These are phyloP conservation scores for Phragmatobia fuliginosa DNA, from an alignment of 2,888 invertebrate species.

Conservation along the genomic window DNA sequence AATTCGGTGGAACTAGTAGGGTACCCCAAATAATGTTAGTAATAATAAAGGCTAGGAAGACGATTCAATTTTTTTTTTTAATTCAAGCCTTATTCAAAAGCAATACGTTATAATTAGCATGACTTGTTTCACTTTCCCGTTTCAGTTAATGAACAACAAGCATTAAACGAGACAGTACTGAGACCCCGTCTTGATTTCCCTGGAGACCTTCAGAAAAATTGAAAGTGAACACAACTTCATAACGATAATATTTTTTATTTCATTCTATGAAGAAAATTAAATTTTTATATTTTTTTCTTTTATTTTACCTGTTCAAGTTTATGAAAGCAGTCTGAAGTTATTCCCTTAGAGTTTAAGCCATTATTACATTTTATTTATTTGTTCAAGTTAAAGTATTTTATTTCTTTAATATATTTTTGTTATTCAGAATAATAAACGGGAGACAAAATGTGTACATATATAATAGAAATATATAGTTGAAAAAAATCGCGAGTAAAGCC, in stretches of 20 bases:
- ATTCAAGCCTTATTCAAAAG: neutral
- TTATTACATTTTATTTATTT: constrained; percentile 30
- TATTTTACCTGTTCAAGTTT: constrained; percentile 29
- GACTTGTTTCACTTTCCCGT: constrained; percentile 24
- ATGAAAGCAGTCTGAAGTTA: constrained; percentile 36
- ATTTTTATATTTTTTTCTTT: constrained; percentile 35
- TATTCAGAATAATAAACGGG: no score
- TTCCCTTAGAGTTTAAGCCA: constrained; percentile 35
- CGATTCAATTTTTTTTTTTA: no score
- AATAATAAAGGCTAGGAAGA: no score
- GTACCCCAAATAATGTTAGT: no score
- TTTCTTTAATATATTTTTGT: no score
- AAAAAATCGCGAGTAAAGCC: no score
- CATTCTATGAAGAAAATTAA: constrained; percentile 40
- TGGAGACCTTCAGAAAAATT: constrained; percentile 57
- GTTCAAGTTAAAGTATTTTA: neutral
- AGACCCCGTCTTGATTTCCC: constrained; percentile 61
- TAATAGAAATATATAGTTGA: no score
- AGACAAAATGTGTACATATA: no score
- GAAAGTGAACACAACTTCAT: constrained; percentile 54
- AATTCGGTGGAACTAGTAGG: no score
- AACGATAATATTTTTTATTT: constrained; percentile 51
- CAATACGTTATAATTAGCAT: constrained; percentile 7
- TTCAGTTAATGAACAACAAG: constrained; percentile 51
- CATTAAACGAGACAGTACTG: constrained; percentile 45